Evolutionary conservation across 2,888 invertebrate genomes (phyloP).

Genomic region (Corythucha ciliata): DNA sequence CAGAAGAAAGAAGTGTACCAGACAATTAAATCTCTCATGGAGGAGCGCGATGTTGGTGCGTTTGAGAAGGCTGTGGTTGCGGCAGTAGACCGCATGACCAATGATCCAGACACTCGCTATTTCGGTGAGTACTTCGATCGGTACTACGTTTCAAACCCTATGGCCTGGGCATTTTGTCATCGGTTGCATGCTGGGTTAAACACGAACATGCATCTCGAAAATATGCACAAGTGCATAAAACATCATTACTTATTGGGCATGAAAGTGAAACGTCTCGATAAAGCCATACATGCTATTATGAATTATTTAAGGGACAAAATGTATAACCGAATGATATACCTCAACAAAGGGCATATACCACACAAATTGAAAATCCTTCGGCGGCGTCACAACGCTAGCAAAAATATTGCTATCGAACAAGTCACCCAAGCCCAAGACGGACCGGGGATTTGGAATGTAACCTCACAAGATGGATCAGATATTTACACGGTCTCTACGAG

Average conservation of each 20-base stretch:
- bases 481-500: constrained; percentile 1
- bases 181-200: constrained; percentile 20
- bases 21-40: constrained; percentile 5
- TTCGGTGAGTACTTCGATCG: constrained; percentile 30
- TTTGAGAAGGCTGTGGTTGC: neutral
- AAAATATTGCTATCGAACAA: neutral
- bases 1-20: constrained; percentile 3
- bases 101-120: constrained; percentile 28
- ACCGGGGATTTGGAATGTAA: constrained; percentile 9
- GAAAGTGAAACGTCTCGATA: constrained; percentile 19
- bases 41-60: constrained; percentile 8
- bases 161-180: constrained; percentile 23
- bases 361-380: constrained; percentile 7
- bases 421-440: constrained; percentile 4
- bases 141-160: constrained; percentile 24
- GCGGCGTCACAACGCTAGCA: neutral
- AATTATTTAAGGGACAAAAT: constrained; percentile 34
- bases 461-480: neutral
- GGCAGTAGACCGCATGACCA: constrained; percentile 13
- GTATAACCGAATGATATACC: constrained; percentile 31
- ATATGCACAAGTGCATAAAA: constrained; percentile 20
- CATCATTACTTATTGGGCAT: constrained; percentile 15
- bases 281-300: too few species aligned
- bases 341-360: constrained; percentile 35
- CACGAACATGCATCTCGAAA: constrained; percentile 23